Conservation (phyloP, 2,888 invertebrate genomes). For the Carabus problematicus region DNA sequence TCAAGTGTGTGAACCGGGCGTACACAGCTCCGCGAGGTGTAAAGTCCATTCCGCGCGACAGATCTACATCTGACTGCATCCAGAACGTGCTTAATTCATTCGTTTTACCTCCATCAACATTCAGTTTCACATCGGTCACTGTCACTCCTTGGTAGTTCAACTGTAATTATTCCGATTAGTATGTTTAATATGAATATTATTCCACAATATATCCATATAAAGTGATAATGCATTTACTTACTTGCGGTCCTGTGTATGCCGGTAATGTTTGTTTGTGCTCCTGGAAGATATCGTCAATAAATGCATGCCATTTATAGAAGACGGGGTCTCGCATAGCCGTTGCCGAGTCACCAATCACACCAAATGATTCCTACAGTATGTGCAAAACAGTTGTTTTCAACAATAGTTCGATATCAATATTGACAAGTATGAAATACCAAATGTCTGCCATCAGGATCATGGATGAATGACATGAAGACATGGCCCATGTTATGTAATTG, state of each 20-base stretch:
- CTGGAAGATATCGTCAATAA: constrained; percentile 79
- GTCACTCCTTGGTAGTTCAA: constrained; percentile 70
- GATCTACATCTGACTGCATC: constrained; percentile 80
- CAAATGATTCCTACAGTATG: constrained; percentile 72
- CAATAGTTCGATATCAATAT: neutral
- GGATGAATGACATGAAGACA: constrained; percentile 76
- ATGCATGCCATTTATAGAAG: constrained; percentile 87
- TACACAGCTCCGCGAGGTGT: constrained; percentile 76
- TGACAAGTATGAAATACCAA: constrained; percentile 62
- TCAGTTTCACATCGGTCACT: constrained; percentile 65
- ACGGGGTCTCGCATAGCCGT: constrained; percentile 88
- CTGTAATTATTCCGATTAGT: constrained; percentile 55
- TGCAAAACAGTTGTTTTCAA: neutral
- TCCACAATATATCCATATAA: neutral
- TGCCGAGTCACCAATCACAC: constrained; percentile 83
- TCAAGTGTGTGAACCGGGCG: constrained; percentile 79
- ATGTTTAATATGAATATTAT: neutral
- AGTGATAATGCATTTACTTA: constrained; percentile 50
- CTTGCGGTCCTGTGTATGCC: constrained; percentile 68
- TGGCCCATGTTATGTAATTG: constrained; percentile 86
- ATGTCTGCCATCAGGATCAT: constrained; percentile 82
- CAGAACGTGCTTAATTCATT: constrained; percentile 76
- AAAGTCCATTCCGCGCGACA: constrained; percentile 84
- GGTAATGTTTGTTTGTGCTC: constrained; percentile 75
- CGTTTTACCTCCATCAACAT: constrained; percentile 61